phyloP scores from a whole-genome alignment of 2,888 invertebrate genomes.

The Plagodis pulveraria region DNA sequence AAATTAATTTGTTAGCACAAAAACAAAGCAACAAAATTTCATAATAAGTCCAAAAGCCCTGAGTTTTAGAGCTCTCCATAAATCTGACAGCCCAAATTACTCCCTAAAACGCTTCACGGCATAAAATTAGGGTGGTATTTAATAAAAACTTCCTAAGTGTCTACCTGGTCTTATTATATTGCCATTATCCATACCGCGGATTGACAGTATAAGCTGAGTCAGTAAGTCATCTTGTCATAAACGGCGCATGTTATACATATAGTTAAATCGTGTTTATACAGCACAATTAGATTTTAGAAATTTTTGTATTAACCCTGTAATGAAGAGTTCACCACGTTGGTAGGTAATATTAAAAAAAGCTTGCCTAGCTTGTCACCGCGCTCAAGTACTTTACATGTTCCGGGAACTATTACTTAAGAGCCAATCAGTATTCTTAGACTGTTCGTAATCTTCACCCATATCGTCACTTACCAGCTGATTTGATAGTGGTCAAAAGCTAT shows the following conservation, averaged over 20 bases:
- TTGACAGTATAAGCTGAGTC: neutral
- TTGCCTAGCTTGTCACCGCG: too few relatives aligned
- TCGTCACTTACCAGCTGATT: too few relatives aligned
- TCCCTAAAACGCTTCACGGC: constrained; percentile 31
- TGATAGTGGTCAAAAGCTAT: too few relatives aligned
- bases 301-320: too few relatives aligned
- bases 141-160: constrained; percentile 39
- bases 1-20: constrained; percentile 20
- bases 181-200: constrained; percentile 25
- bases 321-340: too few relatives aligned
- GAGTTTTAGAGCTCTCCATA: constrained; percentile 32
- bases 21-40: constrained; percentile 22
- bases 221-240: too few relatives aligned
- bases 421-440: too few relatives aligned
- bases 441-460: too few relatives aligned
- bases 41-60: constrained; percentile 26
- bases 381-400: too few relatives aligned
- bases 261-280: neutral
- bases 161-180: constrained; percentile 39
- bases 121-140: constrained; percentile 40
- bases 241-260: neutral
- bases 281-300: too few relatives aligned
- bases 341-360: too few relatives aligned
- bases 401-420: too few relatives aligned
- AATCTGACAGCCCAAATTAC: constrained; percentile 36